Conservation (phyloP, 1,140 invertebrate species). For the Belonocnema kinseyi region DNA sequence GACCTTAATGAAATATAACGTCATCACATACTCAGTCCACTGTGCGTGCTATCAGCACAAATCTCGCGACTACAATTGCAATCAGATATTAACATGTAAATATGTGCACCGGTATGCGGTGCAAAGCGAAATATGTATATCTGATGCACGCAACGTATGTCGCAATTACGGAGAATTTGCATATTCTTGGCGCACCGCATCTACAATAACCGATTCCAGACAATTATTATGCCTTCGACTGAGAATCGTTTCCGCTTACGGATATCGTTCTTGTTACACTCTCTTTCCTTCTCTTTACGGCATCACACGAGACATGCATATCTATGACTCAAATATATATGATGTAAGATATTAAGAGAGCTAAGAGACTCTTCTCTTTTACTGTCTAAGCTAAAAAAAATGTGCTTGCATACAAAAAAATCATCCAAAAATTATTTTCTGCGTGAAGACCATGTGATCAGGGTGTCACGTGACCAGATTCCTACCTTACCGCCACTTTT, state of each 20-base stretch:
- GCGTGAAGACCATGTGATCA: too few relatives aligned
- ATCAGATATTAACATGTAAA: constrained; percentile 41
- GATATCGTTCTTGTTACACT: constrained; percentile 42
- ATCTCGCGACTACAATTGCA: background rate
- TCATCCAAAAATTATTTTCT: too few relatives aligned
- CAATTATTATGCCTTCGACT: constrained; percentile 10
- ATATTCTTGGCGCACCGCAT: constrained; percentile 52
- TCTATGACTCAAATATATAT: too few relatives aligned
- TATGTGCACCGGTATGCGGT: constrained; percentile 40
- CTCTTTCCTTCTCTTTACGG: too few relatives aligned
- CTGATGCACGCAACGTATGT: constrained; percentile 47
- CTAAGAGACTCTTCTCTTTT: too few relatives aligned
- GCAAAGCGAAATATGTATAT: constrained; percentile 45
- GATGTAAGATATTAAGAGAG: too few relatives aligned
- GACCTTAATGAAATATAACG: constrained; percentile 44
- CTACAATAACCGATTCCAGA: constrained; percentile 40
- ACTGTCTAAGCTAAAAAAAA: too few relatives aligned
- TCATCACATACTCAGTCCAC: background rate
- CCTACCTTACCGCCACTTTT: too few relatives aligned
- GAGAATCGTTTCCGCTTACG: constrained; percentile 54
- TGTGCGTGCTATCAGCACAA: background rate
- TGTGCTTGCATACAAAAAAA: too few relatives aligned
- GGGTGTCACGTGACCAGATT: too few relatives aligned
- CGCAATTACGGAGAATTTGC: constrained; percentile 60
- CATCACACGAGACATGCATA: background rate